These are phyloP conservation scores for Ctena decussata DNA, from an alignment of 2,888 invertebrate species.

Conservation along the genomic window DNA sequence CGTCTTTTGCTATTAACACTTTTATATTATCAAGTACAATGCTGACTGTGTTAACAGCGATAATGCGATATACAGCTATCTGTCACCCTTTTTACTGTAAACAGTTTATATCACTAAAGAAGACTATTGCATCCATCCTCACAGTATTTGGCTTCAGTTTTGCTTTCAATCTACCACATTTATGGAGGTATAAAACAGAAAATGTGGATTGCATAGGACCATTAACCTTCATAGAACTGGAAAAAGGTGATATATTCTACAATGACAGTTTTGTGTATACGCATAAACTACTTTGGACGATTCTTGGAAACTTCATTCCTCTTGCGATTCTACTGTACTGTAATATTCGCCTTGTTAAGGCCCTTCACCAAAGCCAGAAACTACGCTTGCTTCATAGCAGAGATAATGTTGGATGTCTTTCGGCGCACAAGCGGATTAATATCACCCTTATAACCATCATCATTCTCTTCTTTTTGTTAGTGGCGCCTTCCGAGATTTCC, in stretches of 20 bases:
- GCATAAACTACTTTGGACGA: constrained; percentile 75
- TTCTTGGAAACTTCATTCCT: constrained; percentile 78
- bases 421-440: constrained; percentile 79
- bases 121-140: constrained; percentile 89
- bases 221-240: constrained; percentile 28
- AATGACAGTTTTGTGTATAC: constrained; percentile 66
- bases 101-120: constrained; percentile 89
- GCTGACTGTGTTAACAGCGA: constrained; percentile 91
- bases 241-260: constrained; percentile 49
- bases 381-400: constrained; percentile 76
- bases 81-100: constrained; percentile 91
- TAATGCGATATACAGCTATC: constrained; percentile 92
- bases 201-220: constrained; percentile 4
- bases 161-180: constrained; percentile 90
- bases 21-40: constrained; percentile 91
- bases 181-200: constrained; percentile 68
- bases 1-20: constrained; percentile 73
- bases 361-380: constrained; percentile 75
- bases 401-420: constrained; percentile 72
- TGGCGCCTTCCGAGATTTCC: constrained; percentile 80
- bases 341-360: constrained; percentile 78
- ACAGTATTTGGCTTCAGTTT: constrained; percentile 90
- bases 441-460: constrained; percentile 81
- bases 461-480: constrained; percentile 80
- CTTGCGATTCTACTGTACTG: constrained; percentile 77